Percentiles rank a stretch among this genome's conserved stretches.
Conservation (phyloP, 2,888 invertebrate species). For the Tetropium fuscum region DNA sequence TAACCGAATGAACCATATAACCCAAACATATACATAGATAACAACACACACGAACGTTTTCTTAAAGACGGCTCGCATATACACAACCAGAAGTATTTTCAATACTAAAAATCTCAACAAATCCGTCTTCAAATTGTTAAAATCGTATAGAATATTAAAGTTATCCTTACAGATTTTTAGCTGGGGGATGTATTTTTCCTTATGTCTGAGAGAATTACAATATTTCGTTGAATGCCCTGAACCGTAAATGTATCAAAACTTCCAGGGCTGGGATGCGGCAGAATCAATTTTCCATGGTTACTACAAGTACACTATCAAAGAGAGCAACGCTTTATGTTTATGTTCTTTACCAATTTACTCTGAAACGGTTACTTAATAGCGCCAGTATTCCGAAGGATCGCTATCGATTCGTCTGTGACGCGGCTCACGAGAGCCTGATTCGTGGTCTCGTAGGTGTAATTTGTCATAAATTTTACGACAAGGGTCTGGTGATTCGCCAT, state of each 20-base stretch:
- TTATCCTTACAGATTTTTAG: no score
- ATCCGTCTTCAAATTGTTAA: no score
- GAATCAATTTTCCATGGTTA: neutral
- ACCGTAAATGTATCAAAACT: neutral
- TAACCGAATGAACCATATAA: no score
- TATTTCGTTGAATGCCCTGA: no score
- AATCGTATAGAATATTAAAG: no score
- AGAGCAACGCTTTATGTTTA: neutral
- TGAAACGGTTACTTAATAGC: neutral
- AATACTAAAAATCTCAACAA: no score
- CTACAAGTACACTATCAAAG: neutral
- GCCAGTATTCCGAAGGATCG: neutral
- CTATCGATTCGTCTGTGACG: neutral
- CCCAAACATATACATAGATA: no score
- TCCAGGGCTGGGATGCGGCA: neutral
- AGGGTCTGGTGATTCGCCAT: neutral
- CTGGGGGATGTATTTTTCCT: no score
- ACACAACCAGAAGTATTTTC: no score
- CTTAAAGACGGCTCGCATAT: no score
- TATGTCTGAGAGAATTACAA: no score
- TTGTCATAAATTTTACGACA: slow-evolving; percentile 6
- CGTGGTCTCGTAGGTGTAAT: neutral
- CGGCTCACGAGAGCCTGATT: neutral
- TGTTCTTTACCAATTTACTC: neutral
- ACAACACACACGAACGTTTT: no score